These are phyloP conservation scores for Grallaria varia DNA, from an alignment of 2,113 vertebrate genomes.

Conservation along the genomic window DNA sequence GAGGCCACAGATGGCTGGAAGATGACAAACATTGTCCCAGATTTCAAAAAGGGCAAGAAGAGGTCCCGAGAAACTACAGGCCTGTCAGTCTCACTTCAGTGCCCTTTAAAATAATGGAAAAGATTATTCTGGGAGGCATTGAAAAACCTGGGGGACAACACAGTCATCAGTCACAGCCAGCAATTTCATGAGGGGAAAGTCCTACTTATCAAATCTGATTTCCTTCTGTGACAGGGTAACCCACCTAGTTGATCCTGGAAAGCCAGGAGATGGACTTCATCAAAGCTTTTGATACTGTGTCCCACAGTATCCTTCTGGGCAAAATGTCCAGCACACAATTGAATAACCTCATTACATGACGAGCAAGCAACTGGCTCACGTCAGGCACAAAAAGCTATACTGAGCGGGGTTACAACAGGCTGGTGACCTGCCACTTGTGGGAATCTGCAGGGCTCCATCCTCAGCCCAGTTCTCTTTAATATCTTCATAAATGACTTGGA, in stretches of 20 bases:
- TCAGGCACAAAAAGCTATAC: neutral
- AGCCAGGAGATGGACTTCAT: neutral
- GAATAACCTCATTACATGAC: no score
- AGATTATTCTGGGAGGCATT: neutral
- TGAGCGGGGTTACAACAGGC: neutral
- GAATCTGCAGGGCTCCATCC: neutral
- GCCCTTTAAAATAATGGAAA: neutral
- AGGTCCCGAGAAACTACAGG: neutral
- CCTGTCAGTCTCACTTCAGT: neutral
- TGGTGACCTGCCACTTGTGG: neutral
- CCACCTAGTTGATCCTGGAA: no score
- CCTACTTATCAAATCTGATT: neutral
- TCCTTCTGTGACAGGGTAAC: neutral
- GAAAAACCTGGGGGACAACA: neutral
- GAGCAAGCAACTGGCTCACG: neutral
- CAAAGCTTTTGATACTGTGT: neutral
- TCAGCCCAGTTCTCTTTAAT: neutral
- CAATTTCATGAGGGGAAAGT: neutral
- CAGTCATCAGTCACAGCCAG: neutral
- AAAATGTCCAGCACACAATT: neutral
- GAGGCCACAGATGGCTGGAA: neutral
- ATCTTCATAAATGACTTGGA: neutral
- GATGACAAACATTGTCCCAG: neutral
- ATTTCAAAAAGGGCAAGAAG: neutral
- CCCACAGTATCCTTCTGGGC: neutral